These are phyloP conservation scores for Ganaspis brasiliensis DNA, from an alignment of 2,888 invertebrate genomes.

Conservation along the genomic window DNA sequence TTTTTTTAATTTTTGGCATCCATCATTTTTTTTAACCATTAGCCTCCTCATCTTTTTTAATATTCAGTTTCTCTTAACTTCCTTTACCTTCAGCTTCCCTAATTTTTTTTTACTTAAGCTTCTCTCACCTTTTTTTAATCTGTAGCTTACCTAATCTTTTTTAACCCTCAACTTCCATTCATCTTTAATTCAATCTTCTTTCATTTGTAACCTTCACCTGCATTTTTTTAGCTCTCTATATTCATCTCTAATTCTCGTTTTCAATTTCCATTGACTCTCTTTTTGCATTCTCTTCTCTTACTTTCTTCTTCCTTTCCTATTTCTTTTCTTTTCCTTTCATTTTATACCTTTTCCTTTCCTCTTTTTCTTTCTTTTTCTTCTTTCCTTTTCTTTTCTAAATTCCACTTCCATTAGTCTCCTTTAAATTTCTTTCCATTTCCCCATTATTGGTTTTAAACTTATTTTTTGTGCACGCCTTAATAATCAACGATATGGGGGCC, in stretches of 20 bases:
- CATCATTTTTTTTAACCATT: too few relatives aligned
- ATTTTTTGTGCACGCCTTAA: conserved; percentile 40
- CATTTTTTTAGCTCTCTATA: conserved; percentile 45
- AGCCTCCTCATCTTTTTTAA: too few relatives aligned
- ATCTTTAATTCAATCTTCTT: background rate
- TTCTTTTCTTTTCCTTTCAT: background rate
- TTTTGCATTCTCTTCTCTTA: conserved; percentile 18
- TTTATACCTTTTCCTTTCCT: conserved; percentile 43
- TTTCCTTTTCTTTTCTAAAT: conserved; percentile 1
- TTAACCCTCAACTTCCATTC: too few relatives aligned
- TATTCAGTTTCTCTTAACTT: too few relatives aligned
- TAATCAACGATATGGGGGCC: conserved; percentile 40
- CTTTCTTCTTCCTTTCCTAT: background rate
- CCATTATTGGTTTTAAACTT: conserved; percentile 20
- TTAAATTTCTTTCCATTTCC: conserved; percentile 38
- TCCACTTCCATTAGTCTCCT: background rate
- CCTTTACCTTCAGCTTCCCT: too few relatives aligned
- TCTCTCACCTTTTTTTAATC: too few relatives aligned
- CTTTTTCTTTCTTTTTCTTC: conserved; percentile 21
- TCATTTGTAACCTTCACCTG: conserved; percentile 19
- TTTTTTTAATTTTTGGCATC: too few relatives aligned
- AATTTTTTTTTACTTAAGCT: too few relatives aligned
- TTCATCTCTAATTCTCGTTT: conserved; percentile 13
- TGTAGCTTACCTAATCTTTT: too few relatives aligned
- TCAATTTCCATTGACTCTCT: conserved; percentile 28